Evolutionary conservation across 2,888 invertebrate species (phyloP).

Genomic region (Drosophila austrosaltans): DNA sequence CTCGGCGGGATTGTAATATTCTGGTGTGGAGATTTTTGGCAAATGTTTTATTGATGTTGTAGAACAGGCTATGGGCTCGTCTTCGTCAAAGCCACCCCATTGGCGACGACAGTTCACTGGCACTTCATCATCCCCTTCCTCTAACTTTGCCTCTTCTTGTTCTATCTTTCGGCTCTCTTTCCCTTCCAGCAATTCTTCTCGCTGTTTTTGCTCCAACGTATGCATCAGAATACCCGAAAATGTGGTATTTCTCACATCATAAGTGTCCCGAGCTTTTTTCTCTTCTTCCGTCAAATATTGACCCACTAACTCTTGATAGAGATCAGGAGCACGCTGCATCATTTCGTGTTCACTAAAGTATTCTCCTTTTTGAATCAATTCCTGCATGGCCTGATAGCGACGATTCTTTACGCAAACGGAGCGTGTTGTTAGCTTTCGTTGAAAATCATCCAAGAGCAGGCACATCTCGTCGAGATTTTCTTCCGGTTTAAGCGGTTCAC

Average conservation of each 20-base stretch:
- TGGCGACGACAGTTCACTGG: conserved; percentile 80
- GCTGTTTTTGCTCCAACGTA: conserved; percentile 90
- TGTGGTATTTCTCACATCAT: conserved; percentile 85
- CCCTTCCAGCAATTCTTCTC: conserved; percentile 85
- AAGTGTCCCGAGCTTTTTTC: conserved; percentile 86
- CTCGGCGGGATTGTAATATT: conserved; percentile 84
- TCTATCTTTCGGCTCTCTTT: conserved; percentile 25
- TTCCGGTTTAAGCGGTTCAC: conserved; percentile 56
- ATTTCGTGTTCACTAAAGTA: conserved; percentile 97
- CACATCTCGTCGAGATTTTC: conserved; percentile 85
- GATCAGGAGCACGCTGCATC: conserved; percentile 94
- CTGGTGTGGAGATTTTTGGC: conserved; percentile 45
- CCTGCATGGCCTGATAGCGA: conserved; percentile 91
- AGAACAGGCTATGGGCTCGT: conserved; percentile 78
- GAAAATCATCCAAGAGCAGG: conserved; percentile 87
- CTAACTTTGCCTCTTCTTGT: neutral
- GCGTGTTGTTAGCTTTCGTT: conserved; percentile 85
- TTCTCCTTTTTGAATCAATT: conserved; percentile 86
- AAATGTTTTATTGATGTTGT: conserved; percentile 37
- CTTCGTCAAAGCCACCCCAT: conserved; percentile 86
- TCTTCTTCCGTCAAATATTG: conserved; percentile 92
- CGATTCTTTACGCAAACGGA: conserved; percentile 89
- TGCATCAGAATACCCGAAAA: conserved; percentile 92
- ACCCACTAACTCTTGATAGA: conserved; percentile 95
- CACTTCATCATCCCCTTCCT: conserved; percentile 75